A percentile compares a stretch with the other conserved stretches of the same genome.
Evolutionary conservation across 2,113 vertebrate genomes (phyloP).

Genomic region (Anolis carolinensis): DNA sequence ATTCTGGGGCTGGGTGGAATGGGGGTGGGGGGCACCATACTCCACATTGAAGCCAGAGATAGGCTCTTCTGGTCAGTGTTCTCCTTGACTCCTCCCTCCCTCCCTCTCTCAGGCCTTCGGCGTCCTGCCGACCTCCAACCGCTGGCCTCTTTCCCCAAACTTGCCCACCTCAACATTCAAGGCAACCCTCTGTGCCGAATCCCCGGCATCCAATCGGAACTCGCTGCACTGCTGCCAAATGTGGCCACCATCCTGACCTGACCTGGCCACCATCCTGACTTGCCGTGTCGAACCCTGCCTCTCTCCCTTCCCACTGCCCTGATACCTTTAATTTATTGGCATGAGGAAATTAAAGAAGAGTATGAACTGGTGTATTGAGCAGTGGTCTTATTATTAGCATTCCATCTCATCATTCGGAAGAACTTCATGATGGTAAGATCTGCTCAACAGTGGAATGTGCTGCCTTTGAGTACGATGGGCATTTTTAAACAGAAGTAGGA

Average conservation of each 20-base stretch:
- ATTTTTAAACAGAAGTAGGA: too few species aligned
- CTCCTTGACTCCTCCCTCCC: constrained; percentile 23
- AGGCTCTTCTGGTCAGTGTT: neutral
- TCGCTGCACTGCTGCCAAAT: neutral
- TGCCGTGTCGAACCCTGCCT: too few species aligned
- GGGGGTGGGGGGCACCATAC: neutral
- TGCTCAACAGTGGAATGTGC: too few species aligned
- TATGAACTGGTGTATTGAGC: too few species aligned
- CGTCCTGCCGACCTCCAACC: neutral
- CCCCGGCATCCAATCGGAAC: neutral
- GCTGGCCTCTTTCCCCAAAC: neutral
- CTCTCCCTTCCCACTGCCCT: neutral
- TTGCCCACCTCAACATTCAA: constrained; percentile 8
- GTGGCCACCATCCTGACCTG: constrained; percentile 11
- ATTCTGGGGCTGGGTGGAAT: neutral
- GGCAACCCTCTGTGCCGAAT: constrained; percentile 24
- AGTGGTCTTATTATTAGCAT: neutral
- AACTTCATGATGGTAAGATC: too few species aligned
- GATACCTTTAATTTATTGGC: constrained; percentile 33
- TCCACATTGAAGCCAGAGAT: too few species aligned
- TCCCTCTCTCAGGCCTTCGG: neutral
- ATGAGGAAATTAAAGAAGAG: neutral
- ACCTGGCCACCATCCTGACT: neutral
- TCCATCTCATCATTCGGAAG: too few species aligned
- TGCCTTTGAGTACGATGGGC: too few species aligned